Percentiles rank a stretch among this genome's conserved stretches.
These are phyloP conservation scores for Eristalis arbustorum DNA, from an alignment of 2,888 invertebrate species.

Conservation along the genomic window DNA sequence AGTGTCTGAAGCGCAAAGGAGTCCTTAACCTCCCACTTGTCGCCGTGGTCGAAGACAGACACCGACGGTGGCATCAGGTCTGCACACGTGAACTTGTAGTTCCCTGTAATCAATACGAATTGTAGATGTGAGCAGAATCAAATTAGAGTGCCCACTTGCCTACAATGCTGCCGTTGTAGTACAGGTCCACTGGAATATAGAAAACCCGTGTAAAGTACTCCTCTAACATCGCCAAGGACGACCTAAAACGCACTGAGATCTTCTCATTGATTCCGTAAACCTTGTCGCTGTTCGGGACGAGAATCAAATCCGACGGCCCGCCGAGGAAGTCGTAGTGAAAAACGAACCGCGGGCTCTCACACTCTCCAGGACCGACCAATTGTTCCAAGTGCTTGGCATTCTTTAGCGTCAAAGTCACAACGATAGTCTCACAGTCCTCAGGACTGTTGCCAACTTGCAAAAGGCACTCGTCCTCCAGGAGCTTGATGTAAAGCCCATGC, in stretches of 20 bases:
- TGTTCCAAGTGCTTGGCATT: constrained; percentile 74
- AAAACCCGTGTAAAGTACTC: constrained; percentile 80
- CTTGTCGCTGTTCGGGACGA: constrained; percentile 75
- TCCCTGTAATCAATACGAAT: constrained; percentile 6
- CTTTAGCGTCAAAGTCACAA: constrained; percentile 75
- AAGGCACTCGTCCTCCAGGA: constrained; percentile 77
- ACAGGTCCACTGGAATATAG: constrained; percentile 80
- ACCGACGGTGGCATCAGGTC: constrained; percentile 33
- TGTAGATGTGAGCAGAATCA: background rate
- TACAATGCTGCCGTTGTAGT: constrained; percentile 77
- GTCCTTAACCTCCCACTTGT: constrained; percentile 39
- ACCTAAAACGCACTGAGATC: constrained; percentile 80
- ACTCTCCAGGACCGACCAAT: constrained; percentile 72
- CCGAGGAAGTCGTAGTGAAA: constrained; percentile 77
- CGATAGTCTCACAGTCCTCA: constrained; percentile 77
- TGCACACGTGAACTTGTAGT: constrained; percentile 31
- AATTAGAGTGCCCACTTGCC: constrained; percentile 72
- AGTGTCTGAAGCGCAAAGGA: constrained; percentile 41
- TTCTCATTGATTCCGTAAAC: constrained; percentile 80
- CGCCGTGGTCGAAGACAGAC: background rate
- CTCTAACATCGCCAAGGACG: constrained; percentile 79
- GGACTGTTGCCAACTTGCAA: constrained; percentile 78
- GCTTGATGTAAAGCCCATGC: constrained; percentile 77
- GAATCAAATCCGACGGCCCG: constrained; percentile 74
- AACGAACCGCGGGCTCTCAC: constrained; percentile 60